Percentiles rank a stretch among this genome's conserved stretches.
Conservation (phyloP, 2,888 invertebrate genomes). For the Chrysolina americana region DNA sequence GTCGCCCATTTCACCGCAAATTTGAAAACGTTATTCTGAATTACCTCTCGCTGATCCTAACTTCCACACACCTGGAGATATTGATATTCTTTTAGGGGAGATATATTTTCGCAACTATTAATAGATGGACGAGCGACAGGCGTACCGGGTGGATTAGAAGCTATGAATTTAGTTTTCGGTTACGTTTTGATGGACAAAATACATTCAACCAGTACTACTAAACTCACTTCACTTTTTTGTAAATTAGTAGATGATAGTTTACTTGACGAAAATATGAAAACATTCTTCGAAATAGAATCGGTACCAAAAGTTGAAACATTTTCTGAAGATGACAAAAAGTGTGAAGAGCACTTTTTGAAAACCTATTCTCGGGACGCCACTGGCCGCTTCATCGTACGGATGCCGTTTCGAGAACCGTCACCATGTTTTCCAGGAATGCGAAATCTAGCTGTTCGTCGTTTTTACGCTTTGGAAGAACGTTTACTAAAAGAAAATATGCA, state of each 20-base stretch:
- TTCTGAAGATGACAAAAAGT: conserved; percentile 28
- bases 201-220: no score
- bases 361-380: conserved; percentile 17
- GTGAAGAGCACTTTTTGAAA: conserved; percentile 33
- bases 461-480: conserved; percentile 35
- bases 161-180: no score
- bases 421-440: conserved; percentile 23
- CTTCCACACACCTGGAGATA: no score
- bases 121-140: neutral
- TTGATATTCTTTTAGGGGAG: neutral
- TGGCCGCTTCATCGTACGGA: conserved; percentile 35
- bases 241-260: no score
- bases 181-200: no score
- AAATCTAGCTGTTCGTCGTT: conserved; percentile 23
- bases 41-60: no score
- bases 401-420: conserved; percentile 34
- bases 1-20: no score
- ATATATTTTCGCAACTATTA: neutral
- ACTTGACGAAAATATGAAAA: no score
- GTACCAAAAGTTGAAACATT: no score
- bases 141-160: neutral
- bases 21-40: no score
- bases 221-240: no score
- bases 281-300: no score
- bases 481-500: conserved; percentile 21